Percentiles rank a stretch among this genome's conserved stretches.
phyloP scores from a whole-genome alignment of 2,888 invertebrate genomes.

The Lydus trimaculatus region DNA sequence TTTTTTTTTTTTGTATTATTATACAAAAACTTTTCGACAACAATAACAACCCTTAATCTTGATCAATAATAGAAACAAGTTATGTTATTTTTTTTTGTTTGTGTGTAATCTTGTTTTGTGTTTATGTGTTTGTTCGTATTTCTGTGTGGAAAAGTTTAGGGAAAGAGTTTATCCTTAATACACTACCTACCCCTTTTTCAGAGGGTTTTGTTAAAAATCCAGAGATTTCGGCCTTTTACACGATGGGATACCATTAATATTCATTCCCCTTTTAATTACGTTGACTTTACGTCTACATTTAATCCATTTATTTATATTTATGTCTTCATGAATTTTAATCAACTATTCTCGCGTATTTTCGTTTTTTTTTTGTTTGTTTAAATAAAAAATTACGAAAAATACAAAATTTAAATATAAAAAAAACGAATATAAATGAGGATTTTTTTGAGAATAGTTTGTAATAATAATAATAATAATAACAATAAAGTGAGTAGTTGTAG shows the following conservation, averaged over 20 bases:
- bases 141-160: background rate
- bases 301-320: constrained; percentile 57
- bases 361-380: background rate
- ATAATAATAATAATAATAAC: too few relatives aligned
- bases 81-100: background rate
- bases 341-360: constrained; percentile 15
- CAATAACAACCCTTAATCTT: background rate
- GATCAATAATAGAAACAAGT: background rate
- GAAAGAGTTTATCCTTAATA: background rate
- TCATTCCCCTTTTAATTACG: constrained; percentile 56
- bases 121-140: background rate
- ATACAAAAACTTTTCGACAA: background rate
- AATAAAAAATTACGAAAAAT: background rate
- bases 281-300: constrained; percentile 52
- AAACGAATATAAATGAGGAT: background rate
- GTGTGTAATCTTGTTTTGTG: too few relatives aligned
- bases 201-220: constrained; percentile 10
- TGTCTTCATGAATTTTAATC: constrained; percentile 56
- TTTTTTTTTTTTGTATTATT: background rate
- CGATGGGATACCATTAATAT: constrained; percentile 50
- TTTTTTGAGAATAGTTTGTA: background rate
- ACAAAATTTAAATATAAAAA: background rate
- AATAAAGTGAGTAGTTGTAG: background rate
- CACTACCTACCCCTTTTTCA: background rate
- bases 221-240: constrained; percentile 40